These are phyloP conservation scores for Hypsibius dujardini DNA, from an alignment of 1,140 invertebrate species.

Conservation along the genomic window DNA sequence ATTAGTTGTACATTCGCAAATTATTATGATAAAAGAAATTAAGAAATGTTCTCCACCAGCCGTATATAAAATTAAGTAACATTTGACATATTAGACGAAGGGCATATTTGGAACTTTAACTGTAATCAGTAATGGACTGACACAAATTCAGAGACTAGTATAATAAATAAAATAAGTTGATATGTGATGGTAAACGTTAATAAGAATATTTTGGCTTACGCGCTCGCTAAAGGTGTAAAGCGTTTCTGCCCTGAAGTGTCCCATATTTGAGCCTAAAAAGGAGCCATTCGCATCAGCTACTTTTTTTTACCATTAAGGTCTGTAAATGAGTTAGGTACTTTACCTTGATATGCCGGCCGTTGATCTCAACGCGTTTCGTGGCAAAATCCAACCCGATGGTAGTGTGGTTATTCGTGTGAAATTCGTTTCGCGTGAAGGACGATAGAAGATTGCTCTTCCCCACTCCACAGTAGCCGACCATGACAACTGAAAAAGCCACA, in stretches of 20 bases:
- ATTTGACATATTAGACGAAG: too few species aligned
- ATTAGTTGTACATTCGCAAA: not conserved
- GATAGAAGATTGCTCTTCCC: conserved; percentile 98
- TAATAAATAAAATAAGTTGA: too few species aligned
- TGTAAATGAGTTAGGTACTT: conserved; percentile 17
- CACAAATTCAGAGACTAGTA: too few species aligned
- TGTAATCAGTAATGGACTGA: too few species aligned
- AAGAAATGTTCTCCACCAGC: too few species aligned
- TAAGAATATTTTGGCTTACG: too few species aligned
- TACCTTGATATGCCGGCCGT: conserved; percentile 28
- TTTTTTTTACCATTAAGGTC: conserved; percentile 25
- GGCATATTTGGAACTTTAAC: too few species aligned
- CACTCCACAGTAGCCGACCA: conserved; percentile 98
- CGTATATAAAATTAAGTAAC: too few species aligned
- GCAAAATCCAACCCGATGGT: conserved; percentile 99
- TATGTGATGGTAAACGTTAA: too few species aligned
- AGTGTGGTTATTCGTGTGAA: conserved; percentile 98
- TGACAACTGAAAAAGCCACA: conserved; percentile 89
- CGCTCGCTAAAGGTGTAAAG: conserved; percentile 92
- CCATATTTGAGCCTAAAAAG: conserved; percentile 98
- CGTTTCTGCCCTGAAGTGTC: conserved; percentile 99
- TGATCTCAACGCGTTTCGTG: conserved; percentile 88
- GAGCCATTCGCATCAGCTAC: too few species aligned
- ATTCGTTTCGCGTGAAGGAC: conserved; percentile 98
- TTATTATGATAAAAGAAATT: conserved; percentile 30